These are phyloP conservation scores for Zalophus californianus DNA, from an alignment of 2,797 vertebrate species.

Conservation along the genomic window DNA sequence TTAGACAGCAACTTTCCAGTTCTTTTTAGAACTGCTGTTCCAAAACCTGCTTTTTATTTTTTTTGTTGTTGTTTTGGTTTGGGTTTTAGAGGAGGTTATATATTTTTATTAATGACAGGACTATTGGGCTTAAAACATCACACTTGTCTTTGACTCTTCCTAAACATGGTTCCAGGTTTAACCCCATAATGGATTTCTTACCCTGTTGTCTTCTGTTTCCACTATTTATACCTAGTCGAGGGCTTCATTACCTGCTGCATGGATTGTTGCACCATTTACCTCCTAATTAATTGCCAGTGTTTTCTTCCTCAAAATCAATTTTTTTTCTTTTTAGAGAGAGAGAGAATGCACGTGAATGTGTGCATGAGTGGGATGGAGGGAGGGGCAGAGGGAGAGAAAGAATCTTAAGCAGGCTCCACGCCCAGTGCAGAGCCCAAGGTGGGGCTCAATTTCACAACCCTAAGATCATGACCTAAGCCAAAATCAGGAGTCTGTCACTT, in stretches of 20 bases:
- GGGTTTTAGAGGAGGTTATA: background rate
- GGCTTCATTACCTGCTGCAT: background rate
- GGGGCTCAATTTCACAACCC: background rate
- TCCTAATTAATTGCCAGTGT: background rate
- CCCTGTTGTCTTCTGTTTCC: background rate
- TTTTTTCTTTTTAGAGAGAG: too few relatives aligned
- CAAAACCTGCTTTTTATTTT: background rate
- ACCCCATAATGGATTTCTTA: background rate
- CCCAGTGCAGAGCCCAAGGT: background rate
- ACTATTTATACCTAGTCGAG: background rate
- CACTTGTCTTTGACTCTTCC: background rate
- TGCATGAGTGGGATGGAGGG: background rate
- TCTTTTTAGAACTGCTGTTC: background rate
- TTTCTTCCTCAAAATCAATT: background rate
- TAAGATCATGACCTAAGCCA: background rate
- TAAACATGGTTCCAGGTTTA: background rate
- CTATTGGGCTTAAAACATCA: background rate
- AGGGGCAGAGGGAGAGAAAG: background rate
- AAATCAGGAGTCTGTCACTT: background rate
- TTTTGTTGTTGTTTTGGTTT: background rate
- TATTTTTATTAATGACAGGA: background rate
- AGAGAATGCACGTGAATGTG: background rate
- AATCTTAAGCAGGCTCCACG: background rate
- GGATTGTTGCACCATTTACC: background rate
- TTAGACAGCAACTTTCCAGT: background rate